Base-by-base conservation (phyloP, 2,113 vertebrate genomes). In the Gavialis gangeticus region DNA sequence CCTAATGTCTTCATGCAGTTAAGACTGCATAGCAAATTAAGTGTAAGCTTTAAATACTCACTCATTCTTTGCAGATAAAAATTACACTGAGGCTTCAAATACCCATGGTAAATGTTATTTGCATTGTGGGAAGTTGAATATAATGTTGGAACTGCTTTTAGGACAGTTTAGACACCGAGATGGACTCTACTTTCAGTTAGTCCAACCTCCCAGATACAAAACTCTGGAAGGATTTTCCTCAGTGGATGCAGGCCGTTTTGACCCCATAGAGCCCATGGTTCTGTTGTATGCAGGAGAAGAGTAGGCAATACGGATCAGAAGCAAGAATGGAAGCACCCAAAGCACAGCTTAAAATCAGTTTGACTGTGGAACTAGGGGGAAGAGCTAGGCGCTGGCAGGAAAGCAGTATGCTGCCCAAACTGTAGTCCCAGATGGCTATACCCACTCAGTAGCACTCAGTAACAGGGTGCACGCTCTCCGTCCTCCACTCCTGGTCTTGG, bases 1-100 rank as follows among this genome's bases (percentile, higher is more conserved):
- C 19, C 4, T 37, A 5, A 37, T 25, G 1, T 15, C 3, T 7
- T 12, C 1, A 1, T 11, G 30, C 2, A 13, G 58, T 56, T 10
- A 16, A 54, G 10, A 28, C 66, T 88, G 57, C 10, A 14, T 73
- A 54, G 62, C 12, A 71, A 91, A 60, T 17, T 2, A 37, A 25
- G 75, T 57, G 91, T 58, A 3, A 10, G 66, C 18, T 30, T 21
- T 30, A 56, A 15, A 9, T 27, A 57, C 57, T 7, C 82, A 66
- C 28, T 79, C 13, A 14, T 78, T 17, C 12, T 4, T 25, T 4
- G 1, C 25, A 34, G n/a, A 67, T 19, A 30, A 69, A 30, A 28
- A 55, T 73, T 67, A 56, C 67, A 34, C 4, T 62, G 25, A 91
- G 8, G 9, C 30, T 57, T 25, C 10, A 19, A 34, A 54, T 56